Evolutionary conservation across 2,888 invertebrate species (phyloP).

Genomic region (Drosophila atripex): DNA sequence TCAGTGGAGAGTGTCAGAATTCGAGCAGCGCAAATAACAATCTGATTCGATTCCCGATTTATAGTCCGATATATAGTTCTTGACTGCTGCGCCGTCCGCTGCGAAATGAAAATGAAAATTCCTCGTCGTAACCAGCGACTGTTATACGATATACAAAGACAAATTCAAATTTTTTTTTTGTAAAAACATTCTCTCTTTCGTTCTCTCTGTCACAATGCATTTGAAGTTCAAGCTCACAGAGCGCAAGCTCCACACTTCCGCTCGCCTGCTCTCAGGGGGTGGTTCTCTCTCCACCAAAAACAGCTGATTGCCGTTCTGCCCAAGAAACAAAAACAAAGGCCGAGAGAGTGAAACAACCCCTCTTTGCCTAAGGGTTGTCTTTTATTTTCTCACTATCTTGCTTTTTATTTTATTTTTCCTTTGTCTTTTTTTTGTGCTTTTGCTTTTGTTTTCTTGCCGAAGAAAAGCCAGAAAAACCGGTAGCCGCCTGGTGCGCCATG

Average conservation of each 20-base stretch:
- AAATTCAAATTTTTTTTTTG: constrained; percentile 33
- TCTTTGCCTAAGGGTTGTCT: constrained; percentile 60
- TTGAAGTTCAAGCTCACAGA: constrained; percentile 74
- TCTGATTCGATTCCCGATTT: constrained; percentile 24
- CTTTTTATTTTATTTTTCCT: constrained; percentile 27
- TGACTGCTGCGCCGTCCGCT: constrained; percentile 73
- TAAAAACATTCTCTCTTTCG: constrained; percentile 34
- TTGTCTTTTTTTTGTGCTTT: constrained; percentile 29
- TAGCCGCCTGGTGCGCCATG: constrained; percentile 38
- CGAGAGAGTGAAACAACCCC: constrained; percentile 23
- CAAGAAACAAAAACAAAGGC: constrained; percentile 25
- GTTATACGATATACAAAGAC: constrained; percentile 70
- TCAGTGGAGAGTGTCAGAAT: constrained; percentile 15
- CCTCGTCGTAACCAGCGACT: constrained; percentile 74
- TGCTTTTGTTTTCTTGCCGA: constrained; percentile 2
- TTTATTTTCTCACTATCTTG: constrained; percentile 11
- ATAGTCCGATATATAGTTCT: constrained; percentile 36
- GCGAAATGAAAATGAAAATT: constrained; percentile 78
- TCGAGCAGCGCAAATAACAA: constrained; percentile 14
- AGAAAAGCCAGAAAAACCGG: constrained; percentile 61
- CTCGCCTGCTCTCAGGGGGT: constrained; percentile 7
- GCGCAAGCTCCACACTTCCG: constrained; percentile 48
- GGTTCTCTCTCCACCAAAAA: constrained; percentile 30
- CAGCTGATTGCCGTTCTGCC: constrained; percentile 36
- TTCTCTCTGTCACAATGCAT: constrained; percentile 53